Evolutionary conservation across 2,888 invertebrate genomes (phyloP).

Genomic region (Epistrophella euchroma): DNA sequence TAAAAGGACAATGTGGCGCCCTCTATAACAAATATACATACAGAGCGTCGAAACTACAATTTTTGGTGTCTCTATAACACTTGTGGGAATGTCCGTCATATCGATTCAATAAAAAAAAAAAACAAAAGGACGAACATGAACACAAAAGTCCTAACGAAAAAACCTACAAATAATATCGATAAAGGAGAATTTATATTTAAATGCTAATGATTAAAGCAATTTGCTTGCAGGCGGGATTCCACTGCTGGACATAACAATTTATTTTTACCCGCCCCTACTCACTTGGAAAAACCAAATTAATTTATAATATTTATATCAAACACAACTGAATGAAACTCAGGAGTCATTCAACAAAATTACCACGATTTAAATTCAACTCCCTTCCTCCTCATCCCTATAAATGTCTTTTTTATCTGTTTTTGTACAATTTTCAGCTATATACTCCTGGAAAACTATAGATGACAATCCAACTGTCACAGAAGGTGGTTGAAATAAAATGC

Average conservation of each 20-base stretch:
- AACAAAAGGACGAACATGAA: neutral
- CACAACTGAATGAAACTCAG: constrained; percentile 6
- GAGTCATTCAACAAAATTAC: constrained; percentile 50
- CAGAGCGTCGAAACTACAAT: neutral
- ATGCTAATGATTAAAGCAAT: constrained; percentile 31
- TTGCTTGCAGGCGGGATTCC: constrained; percentile 37
- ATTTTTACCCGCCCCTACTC: constrained; percentile 17
- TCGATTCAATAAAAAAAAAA: neutral
- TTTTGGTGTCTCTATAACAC: constrained; percentile 4
- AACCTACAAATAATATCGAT: constrained; percentile 29
- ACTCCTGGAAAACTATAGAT: constrained; percentile 35
- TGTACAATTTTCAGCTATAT: constrained; percentile 7
- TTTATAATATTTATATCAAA: constrained; percentile 41
- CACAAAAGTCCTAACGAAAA: neutral
- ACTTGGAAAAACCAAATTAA: constrained; percentile 45
- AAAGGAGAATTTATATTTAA: constrained; percentile 56
- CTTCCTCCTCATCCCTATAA: neutral
- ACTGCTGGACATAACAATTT: constrained; percentile 25
- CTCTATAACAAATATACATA: constrained; percentile 30
- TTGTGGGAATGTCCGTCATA: constrained; percentile 43
- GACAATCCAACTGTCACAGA: constrained; percentile 46
- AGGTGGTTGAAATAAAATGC: constrained; percentile 16
- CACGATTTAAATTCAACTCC: constrained; percentile 33
- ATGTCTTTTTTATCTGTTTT: neutral
- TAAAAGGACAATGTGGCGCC: constrained; percentile 75